These are phyloP conservation scores for Donacobius atricapilla DNA, from an alignment of 2,113 vertebrate genomes.

Conservation along the genomic window DNA sequence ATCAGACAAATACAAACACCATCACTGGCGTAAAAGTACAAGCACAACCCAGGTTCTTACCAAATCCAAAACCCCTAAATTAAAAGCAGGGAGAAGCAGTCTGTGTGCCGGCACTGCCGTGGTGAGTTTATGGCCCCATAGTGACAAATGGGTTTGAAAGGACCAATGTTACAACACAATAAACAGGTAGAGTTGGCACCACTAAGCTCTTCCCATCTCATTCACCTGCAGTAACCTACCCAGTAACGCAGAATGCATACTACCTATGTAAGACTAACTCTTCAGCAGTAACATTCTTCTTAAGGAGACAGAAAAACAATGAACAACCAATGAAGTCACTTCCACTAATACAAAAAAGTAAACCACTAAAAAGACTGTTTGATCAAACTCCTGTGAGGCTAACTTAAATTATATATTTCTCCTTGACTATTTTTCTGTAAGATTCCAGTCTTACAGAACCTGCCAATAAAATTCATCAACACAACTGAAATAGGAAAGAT, in stretches of 20 bases:
- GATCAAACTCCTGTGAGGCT: background rate
- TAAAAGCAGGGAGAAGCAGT: background rate
- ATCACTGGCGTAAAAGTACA: accelerated
- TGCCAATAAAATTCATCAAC: conserved; percentile 34
- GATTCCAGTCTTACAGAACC: background rate
- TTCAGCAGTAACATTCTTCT: background rate
- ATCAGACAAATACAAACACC: background rate
- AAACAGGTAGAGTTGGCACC: background rate
- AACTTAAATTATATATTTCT: background rate
- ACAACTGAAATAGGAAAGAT: background rate
- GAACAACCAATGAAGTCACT: background rate
- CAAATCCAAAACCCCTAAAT: background rate
- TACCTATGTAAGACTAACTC: background rate
- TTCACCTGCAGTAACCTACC: background rate
- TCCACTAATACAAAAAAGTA: background rate
- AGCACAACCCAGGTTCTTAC: background rate
- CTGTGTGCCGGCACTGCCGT: background rate
- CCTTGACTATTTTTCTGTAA: background rate
- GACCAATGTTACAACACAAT: background rate
- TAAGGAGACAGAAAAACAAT: background rate
- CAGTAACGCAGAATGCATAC: background rate
- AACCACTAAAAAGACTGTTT: background rate
- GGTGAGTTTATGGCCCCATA: background rate
- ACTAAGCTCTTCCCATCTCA: background rate
- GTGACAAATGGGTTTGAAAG: background rate